Conservation (phyloP, 1,140 invertebrate species). For the Temnothorax longispinosus region DNA sequence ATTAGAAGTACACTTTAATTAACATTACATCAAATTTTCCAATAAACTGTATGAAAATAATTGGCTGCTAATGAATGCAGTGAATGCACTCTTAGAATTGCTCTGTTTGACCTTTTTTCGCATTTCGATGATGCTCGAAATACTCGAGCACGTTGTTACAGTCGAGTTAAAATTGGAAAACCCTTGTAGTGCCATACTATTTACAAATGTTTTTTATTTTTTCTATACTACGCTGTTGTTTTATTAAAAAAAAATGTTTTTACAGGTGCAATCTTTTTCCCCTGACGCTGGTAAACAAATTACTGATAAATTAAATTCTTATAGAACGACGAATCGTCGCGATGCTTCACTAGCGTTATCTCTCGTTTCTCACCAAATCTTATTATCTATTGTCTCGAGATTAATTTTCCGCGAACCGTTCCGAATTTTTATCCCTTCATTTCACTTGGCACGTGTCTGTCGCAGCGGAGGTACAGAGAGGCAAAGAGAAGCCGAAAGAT, state of each 20-base stretch:
- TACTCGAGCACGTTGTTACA: conserved; percentile 8
- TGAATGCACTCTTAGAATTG: conserved; percentile 71
- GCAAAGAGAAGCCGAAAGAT: conserved; percentile 29
- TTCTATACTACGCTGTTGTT: not conserved
- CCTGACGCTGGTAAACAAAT: not conserved
- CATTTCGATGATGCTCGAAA: conserved; percentile 49
- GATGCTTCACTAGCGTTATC: not conserved
- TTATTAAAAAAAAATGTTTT: not conserved
- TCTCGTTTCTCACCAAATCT: not conserved
- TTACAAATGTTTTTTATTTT: not conserved
- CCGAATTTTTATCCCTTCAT: conserved; percentile 66
- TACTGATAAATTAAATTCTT: not conserved
- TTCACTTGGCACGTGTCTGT: conserved; percentile 46
- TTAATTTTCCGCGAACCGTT: conserved; percentile 42
- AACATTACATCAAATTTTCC: conserved; percentile 59
- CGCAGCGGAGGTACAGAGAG: conserved; percentile 15
- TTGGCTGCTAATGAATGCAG: conserved; percentile 81
- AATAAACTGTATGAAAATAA: conserved; percentile 80
- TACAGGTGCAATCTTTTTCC: not conserved
- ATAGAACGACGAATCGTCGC: not conserved
- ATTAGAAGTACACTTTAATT: conserved; percentile 7
- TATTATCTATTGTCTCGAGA: conserved; percentile 13
- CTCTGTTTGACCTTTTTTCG: conserved; percentile 47
- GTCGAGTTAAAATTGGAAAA: conserved; percentile 19
- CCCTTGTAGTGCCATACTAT: not conserved